A percentile compares a stretch with the other conserved stretches of the same genome.
phyloP scores from a whole-genome alignment of 2,888 invertebrate species.

The Ephialtes manifestator region DNA sequence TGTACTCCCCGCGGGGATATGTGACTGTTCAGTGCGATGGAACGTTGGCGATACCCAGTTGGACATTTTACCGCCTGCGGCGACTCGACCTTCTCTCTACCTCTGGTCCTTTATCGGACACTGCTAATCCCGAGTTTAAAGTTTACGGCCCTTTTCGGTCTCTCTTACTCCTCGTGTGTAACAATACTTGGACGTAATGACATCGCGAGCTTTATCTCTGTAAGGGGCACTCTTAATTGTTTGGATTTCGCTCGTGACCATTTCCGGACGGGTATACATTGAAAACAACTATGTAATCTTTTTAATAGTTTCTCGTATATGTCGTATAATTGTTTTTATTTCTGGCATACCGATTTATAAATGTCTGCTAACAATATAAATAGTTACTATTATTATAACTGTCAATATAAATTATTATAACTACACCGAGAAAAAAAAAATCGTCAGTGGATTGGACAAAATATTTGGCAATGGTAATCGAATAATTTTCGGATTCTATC shows the following conservation, averaged over 20 bases:
- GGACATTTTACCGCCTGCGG: constrained; percentile 41
- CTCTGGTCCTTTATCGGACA: constrained; percentile 28
- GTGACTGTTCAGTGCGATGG: constrained; percentile 34
- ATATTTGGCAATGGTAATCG: no score
- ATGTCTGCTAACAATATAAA: neutral
- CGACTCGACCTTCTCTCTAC: neutral
- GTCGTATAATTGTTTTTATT: neutral
- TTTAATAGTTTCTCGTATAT: neutral
- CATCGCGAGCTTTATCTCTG: constrained; percentile 57
- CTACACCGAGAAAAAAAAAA: no score
- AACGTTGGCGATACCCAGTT: constrained; percentile 22
- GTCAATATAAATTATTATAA: no score
- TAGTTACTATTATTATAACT: no score
- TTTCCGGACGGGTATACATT: neutral
- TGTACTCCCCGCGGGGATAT: neutral
- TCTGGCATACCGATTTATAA: neutral
- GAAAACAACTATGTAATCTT: constrained; percentile 34
- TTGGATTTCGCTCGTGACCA: constrained; percentile 18
- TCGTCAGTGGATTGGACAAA: no score
- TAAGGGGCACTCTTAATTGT: constrained; percentile 52
- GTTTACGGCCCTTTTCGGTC: constrained; percentile 38
- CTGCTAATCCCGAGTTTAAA: constrained; percentile 37
- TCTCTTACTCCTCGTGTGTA: constrained; percentile 18
- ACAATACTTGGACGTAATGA: constrained; percentile 57
- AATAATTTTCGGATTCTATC: no score